Evolutionary conservation across 2,888 invertebrate species (phyloP), one percentile per base, ranked within the genome.

Genomic region (Brenthis ino): DNA sequence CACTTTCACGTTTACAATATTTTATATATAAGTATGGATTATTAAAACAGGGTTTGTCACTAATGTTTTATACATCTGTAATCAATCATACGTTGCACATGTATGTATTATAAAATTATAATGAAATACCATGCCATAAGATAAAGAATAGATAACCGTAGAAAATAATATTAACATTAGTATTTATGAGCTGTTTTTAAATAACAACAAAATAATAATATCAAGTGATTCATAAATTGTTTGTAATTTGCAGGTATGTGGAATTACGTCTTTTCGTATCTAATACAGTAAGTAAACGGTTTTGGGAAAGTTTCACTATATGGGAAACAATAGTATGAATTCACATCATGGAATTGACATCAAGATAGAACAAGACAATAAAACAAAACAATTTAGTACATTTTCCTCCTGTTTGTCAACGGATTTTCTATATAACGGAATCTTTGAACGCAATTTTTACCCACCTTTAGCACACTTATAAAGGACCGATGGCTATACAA

Each of bases 191-290:
- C 56, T 67, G 61, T 67, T 63, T 63, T 24, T 37, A 63, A 56
- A 43, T 54, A 66, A 58, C 20, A 58, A 60, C n/a, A 58, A 58
- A 56, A 54, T 50, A 65, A 54, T 63, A 63, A 47, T 66, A 54
- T 54, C 11, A 24, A n/a, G n/a, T 71, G 66, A 76, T 76, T 79
- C 56, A 68, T 12, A 33, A 56, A 37, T 37, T 68, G 71, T 79
- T 82, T 83, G 77, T 75, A 63, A 14, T 80, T 79, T 76, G 67
- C 85, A 85, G 82, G 82, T 85, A 84, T 76, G 80, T 81, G 37
- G 37, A 43, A 43, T 43, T 1, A 11, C 8, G 37, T 43, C 37
- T 43, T 11, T 11, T 43, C 37, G 74, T 79, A 77, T 77, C 78
- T 77, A 79, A 58, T 43, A 43, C 37, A 43, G 11, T 43, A 57